Evolutionary conservation across 2,888 invertebrate species (phyloP).

Genomic region (Peribatodes rhomboidaria): DNA sequence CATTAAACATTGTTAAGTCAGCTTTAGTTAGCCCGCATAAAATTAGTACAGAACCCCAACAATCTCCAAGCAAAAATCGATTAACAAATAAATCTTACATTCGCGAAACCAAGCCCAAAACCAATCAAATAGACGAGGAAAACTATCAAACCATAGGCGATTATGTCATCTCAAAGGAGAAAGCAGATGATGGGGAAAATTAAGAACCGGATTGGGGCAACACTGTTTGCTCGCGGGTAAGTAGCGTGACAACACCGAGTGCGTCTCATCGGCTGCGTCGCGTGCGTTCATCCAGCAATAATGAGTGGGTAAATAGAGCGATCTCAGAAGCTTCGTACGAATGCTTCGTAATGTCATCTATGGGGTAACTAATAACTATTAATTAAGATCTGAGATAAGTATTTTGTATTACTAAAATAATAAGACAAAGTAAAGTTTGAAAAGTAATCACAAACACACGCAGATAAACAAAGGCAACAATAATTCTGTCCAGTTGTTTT

Average conservation of each 20-base stretch:
- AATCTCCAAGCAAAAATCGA: no score
- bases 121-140: constrained; percentile 33
- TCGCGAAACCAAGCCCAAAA: constrained; percentile 9
- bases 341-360: neutral
- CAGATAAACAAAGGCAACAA: no score
- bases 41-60: no score
- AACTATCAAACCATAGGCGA: constrained; percentile 36
- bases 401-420: no score
- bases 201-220: constrained; percentile 59
- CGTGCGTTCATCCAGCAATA: constrained; percentile 56
- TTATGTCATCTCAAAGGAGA: constrained; percentile 54
- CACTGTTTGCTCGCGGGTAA: constrained; percentile 56
- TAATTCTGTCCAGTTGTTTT: no score
- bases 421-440: no score
- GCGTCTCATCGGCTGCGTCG: constrained; percentile 43
- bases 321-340: constrained; percentile 4
- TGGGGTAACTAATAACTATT: no score
- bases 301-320: constrained; percentile 46
- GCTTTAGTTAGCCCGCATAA: no score
- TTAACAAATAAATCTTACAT: neutral
- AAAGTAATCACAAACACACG: no score
- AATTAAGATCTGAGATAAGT: no score
- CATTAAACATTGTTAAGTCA: no score
- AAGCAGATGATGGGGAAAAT: constrained; percentile 59
- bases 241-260: constrained; percentile 65